Conservation (phyloP, 2,113 vertebrate genomes). For the Benitochromis conjunctus region DNA sequence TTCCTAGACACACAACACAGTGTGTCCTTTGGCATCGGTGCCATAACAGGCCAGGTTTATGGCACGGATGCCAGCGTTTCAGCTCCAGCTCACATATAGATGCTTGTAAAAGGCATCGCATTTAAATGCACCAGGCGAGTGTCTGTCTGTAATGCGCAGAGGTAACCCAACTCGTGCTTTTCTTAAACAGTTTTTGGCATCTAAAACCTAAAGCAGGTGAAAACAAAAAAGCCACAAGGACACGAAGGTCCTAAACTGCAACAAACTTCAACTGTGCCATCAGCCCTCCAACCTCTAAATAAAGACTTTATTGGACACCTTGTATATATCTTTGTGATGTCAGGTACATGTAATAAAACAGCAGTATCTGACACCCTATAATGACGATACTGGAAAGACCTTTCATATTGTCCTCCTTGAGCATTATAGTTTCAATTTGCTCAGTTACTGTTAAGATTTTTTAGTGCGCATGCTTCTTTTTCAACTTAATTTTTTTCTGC, state of each 20-base stretch:
- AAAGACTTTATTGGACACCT: background rate
- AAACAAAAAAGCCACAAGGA: background rate
- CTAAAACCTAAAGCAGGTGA: background rate
- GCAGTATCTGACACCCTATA: background rate
- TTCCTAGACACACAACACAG: background rate
- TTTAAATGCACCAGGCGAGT: background rate
- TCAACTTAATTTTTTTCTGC: background rate
- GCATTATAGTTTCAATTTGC: background rate
- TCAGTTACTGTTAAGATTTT: background rate
- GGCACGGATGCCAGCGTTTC: background rate
- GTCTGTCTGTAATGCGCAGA: background rate
- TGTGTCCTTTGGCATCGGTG: background rate
- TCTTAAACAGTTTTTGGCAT: background rate
- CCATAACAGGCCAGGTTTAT: background rate
- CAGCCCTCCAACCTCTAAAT: background rate
- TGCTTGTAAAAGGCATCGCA: background rate
- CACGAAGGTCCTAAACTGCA: too few species aligned
- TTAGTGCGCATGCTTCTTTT: background rate
- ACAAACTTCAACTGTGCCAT: too few species aligned
- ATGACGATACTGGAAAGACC: background rate
- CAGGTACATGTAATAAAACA: background rate
- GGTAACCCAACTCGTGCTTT: background rate
- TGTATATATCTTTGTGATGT: too few species aligned
- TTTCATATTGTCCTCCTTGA: background rate
- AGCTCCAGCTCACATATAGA: background rate